Percentiles rank a stretch among this genome's conserved stretches.
These are phyloP conservation scores for Hyperoplus immaculatus DNA, from an alignment of 2,797 vertebrate species.

Conservation along the genomic window DNA sequence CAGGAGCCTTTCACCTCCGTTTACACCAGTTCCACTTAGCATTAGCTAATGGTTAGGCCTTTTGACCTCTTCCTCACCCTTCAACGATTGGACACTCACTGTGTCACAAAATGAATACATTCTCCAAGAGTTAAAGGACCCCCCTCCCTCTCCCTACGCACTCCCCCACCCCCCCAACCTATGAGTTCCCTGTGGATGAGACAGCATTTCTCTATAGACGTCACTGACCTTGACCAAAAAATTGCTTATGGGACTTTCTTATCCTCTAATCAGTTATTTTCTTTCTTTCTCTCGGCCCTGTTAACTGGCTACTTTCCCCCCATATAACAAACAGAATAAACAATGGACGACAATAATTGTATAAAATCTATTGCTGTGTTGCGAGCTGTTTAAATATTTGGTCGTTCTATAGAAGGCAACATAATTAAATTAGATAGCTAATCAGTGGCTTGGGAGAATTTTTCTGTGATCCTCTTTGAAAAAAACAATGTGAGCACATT, in stretches of 20 bases:
- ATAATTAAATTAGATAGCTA: constrained; percentile 38
- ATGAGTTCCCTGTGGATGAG: constrained; percentile 4
- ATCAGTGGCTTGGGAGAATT: constrained; percentile 28
- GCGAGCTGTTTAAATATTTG: constrained; percentile 20
- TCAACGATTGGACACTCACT: background rate
- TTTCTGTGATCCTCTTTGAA: background rate
- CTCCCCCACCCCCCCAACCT: constrained; percentile 5
- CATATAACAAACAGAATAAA: background rate
- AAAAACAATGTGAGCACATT: constrained; percentile 8
- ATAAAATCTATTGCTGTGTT: background rate
- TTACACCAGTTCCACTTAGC: background rate
- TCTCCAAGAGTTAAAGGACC: background rate
- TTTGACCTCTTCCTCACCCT: too few relatives aligned
- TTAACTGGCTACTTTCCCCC: background rate
- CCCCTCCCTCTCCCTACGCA: background rate
- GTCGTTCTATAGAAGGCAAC: constrained; percentile 31
- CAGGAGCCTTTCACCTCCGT: background rate
- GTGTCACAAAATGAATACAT: background rate
- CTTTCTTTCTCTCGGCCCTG: background rate
- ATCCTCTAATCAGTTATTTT: background rate
- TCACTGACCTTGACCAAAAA: constrained; percentile 24
- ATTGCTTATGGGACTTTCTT: background rate
- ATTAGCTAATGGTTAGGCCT: background rate
- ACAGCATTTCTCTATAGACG: background rate
- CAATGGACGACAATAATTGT: background rate